phyloP scores from a whole-genome alignment of 2,113 vertebrate species.

The Platysteira castanea region DNA sequence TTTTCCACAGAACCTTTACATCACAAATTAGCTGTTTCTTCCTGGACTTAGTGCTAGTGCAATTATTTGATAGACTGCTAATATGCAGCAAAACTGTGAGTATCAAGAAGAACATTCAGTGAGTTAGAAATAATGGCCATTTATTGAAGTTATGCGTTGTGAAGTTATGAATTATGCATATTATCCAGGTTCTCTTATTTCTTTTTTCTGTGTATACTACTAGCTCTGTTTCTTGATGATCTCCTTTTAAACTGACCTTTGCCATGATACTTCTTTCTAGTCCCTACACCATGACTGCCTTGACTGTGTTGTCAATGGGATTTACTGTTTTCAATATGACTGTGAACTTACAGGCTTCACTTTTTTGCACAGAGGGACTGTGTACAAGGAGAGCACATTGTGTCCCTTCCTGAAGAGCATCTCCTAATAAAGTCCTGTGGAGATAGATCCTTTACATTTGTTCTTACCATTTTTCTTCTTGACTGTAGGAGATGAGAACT shows the following conservation, averaged over 20 bases:
- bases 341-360: slow-evolving; percentile 5
- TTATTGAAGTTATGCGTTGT: background rate
- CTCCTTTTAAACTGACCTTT: slow-evolving; percentile 41
- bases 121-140: background rate
- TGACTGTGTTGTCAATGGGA: background rate
- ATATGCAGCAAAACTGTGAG: background rate
- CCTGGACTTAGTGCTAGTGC: too few relatives aligned
- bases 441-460: background rate
- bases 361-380: background rate
- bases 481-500: background rate
- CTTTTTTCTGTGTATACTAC: slow-evolving; percentile 32
- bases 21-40: background rate
- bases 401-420: background rate
- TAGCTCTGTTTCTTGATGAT: slow-evolving; percentile 64
- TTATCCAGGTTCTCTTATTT: slow-evolving; percentile 20
- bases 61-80: background rate
- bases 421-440: background rate
- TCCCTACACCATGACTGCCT: background rate
- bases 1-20: background rate
- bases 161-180: background rate
- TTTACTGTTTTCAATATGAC: background rate
- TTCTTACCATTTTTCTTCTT: slow-evolving; percentile 24
- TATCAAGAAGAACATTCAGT: background rate
- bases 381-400: background rate
- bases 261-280: slow-evolving; percentile 13